Percentiles rank a stretch among this genome's conserved stretches.
These are phyloP conservation scores for Galago senegalensis DNA, from an alignment of 2,797 vertebrate genomes.

Conservation along the genomic window DNA sequence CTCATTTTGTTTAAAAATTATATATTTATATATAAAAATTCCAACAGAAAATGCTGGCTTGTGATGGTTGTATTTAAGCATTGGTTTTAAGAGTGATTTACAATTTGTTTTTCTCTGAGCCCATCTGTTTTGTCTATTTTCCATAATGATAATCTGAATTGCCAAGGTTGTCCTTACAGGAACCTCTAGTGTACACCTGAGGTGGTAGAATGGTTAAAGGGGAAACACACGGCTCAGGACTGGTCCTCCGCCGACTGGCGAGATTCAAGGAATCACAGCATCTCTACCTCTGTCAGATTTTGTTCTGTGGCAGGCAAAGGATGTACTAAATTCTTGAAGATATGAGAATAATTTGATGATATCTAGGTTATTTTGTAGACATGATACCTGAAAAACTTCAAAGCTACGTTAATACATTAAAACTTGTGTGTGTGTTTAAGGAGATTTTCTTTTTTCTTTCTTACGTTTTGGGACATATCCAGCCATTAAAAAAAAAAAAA, in stretches of 20 bases:
- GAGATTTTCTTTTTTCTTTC: neutral
- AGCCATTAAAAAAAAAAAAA: neutral
- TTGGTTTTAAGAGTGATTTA: neutral
- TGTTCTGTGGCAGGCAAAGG: neutral
- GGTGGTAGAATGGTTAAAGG: too few relatives aligned
- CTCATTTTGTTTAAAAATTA: neutral
- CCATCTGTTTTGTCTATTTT: neutral
- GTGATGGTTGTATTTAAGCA: neutral
- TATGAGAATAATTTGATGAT: neutral
- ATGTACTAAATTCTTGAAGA: neutral
- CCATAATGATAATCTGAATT: neutral
- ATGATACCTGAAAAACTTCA: neutral
- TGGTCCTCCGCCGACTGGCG: neutral
- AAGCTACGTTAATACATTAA: neutral
- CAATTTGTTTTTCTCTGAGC: too few relatives aligned
- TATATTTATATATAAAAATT: neutral
- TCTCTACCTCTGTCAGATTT: neutral
- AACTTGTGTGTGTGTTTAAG: neutral
- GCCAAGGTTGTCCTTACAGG: neutral
- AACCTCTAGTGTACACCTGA: rapidly evolving
- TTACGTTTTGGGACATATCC: neutral
- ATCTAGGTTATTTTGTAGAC: neutral
- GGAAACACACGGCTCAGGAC: neutral
- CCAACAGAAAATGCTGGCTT: neutral
- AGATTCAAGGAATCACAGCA: neutral